Evolutionary conservation across 2,797 vertebrate genomes (phyloP), one percentile per base, ranked within the genome.

Genomic region (Pangasius djambal): DNA sequence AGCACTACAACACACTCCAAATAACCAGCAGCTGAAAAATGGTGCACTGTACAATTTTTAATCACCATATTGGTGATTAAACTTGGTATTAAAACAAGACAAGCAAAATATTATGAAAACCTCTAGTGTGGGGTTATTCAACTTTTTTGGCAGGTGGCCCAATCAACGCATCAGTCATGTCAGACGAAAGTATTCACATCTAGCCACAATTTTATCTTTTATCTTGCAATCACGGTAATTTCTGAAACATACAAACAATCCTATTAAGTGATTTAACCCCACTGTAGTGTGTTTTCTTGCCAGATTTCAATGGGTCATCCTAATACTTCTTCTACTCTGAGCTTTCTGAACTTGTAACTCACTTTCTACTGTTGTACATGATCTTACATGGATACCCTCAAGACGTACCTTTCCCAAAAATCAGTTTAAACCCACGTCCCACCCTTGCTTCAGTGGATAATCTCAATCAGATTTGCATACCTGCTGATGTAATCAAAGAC

Each of bases 21-120:
- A 20, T 59, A 20, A 57, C 28, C 22, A 25, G 34, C 18, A 37
- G 65, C 40, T 34, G 15, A 77, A n/a, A 31, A 69, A 55, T 9
- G 18, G 37, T 5, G 37, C 40, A 7, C 3, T 37, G 44, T 65
- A n/a, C 37, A 12, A 20, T 86, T 48, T 40, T 13, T 59, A 22
- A 75, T 48, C 37, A 48, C 70, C 2, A 12, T 75, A 20, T 57
- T 28, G n/a, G n/a, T n/a, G n/a, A n/a, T n/a, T n/a, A n/a, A n/a
- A n/a, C 34, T 67, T 16, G 31, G 18, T 52, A 22, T 40, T 69
- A 2, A 34, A 67, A 86, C 83, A 44, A 34, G 75, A 63, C 82
- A 40, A 88, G n/a, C 70, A 67, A 84, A 88, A 88, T 67, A 84
- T 77, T 65, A 69, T 85, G 15, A 65, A 83, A 65, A 20, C 72